phyloP scores from a whole-genome alignment of 2,797 vertebrate genomes.

The Simalia tracyae region DNA sequence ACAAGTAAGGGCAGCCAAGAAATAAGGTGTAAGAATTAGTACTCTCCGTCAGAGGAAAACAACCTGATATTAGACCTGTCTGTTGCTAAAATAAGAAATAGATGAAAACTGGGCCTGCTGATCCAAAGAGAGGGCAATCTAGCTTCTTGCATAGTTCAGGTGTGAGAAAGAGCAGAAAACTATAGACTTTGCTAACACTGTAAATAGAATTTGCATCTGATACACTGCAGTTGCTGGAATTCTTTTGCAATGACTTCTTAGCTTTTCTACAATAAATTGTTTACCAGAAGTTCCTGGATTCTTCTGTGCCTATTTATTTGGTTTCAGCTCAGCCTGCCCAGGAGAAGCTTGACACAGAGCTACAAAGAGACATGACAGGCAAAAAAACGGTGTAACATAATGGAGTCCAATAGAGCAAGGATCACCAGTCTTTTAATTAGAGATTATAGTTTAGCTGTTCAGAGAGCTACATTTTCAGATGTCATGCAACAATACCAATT shows the following conservation, averaged over 20 bases:
- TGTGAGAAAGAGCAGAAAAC: not conserved
- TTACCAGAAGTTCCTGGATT: not conserved
- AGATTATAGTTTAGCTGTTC: not conserved
- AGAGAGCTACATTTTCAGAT: not conserved
- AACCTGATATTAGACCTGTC: not conserved
- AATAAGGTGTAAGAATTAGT: not conserved
- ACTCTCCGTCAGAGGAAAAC: not conserved
- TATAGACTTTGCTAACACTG: not conserved
- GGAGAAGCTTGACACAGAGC: not conserved
- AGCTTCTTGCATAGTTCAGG: not conserved
- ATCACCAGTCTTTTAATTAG: not conserved
- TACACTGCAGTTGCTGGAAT: not conserved
- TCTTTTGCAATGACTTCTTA: not conserved
- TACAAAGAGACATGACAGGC: not conserved
- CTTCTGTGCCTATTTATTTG: not conserved
- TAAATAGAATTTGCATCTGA: not conserved
- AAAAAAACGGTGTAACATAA: not conserved
- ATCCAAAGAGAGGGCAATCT: not conserved
- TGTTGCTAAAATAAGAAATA: not conserved
- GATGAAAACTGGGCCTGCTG: not conserved
- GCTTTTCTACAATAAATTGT: not conserved
- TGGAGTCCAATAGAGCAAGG: not conserved
- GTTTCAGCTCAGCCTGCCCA: not conserved
- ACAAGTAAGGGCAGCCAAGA: not conserved
- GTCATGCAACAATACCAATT: not conserved